These are phyloP conservation scores for Trialeurodes vaporariorum DNA, from an alignment of 1,140 invertebrate genomes.

Conservation along the genomic window DNA sequence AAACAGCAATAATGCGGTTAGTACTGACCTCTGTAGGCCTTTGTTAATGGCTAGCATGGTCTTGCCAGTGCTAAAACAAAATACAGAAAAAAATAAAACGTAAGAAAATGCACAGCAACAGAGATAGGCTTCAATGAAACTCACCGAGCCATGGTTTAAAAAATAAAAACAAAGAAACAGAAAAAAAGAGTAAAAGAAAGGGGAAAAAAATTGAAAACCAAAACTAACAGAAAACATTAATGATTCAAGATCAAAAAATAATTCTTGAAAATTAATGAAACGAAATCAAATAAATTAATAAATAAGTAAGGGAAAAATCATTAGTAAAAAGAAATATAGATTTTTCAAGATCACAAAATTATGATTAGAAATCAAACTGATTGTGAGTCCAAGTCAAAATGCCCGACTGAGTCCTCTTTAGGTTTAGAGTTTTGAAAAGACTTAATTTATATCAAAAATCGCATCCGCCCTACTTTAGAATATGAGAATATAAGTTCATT, in stretches of 20 bases:
- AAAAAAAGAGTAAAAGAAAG: not conserved
- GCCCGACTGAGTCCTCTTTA: too few species aligned
- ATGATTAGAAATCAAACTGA: too few species aligned
- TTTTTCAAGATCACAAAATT: too few species aligned
- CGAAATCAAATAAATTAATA: not conserved
- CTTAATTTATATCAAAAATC: too few species aligned
- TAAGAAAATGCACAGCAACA: slow-evolving; percentile 22
- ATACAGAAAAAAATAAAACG: slow-evolving; percentile 42
- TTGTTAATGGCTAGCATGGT: slow-evolving; percentile 79
- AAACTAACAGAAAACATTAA: not conserved
- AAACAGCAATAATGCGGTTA: slow-evolving; percentile 28
- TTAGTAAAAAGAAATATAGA: too few species aligned
- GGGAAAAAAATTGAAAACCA: not conserved
- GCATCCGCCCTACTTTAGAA: too few species aligned
- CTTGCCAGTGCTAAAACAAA: slow-evolving; percentile 61
- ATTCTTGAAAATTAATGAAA: not conserved
- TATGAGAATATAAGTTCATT: too few species aligned
- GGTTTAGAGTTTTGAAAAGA: too few species aligned
- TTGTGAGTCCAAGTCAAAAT: too few species aligned
- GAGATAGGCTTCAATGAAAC: not conserved
- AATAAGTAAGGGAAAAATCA: not conserved
- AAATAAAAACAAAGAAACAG: not conserved
- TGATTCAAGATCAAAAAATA: not conserved
- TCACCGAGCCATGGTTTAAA: not conserved
- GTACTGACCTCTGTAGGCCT: slow-evolving; percentile 73